Conservation (phyloP, 2,888 invertebrate species). For the Callinectes sapidus region DNA sequence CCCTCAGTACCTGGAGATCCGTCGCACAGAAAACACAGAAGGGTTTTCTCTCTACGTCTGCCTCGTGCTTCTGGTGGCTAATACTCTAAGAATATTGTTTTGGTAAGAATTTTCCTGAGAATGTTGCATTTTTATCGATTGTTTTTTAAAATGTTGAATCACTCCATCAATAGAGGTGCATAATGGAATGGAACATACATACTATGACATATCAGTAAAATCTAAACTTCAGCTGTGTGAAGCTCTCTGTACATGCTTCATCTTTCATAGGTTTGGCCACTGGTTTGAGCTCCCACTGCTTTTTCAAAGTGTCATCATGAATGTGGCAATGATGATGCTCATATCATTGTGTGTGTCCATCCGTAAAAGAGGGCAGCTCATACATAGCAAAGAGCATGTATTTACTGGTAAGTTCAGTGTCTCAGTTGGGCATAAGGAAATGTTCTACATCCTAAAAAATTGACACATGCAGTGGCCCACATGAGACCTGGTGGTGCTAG, state of each 20-base stretch:
- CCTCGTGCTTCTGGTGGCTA: constrained; percentile 94
- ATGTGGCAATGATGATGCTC: constrained; percentile 95
- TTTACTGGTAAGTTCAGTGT: constrained; percentile 84
- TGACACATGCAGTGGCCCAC: neutral
- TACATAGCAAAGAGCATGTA: constrained; percentile 84
- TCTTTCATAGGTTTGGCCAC: constrained; percentile 93
- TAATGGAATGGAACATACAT: neutral
- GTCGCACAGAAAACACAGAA: constrained; percentile 82
- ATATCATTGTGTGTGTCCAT: constrained; percentile 93
- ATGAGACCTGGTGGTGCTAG: neutral
- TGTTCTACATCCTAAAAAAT: neutral
- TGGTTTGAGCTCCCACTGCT: constrained; percentile 96
- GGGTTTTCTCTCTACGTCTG: constrained; percentile 99
- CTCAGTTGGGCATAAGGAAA: neutral
- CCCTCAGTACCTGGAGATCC: constrained; percentile 96
- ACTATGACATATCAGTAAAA: neutral
- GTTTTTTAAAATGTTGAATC: neutral
- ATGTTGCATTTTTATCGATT: neutral
- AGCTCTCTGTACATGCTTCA: constrained; percentile 20
- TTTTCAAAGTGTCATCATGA: constrained; percentile 98
- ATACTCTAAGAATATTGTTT: constrained; percentile 96
- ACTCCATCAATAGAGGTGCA: neutral
- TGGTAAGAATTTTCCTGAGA: constrained; percentile 83
- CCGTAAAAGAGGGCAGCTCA: constrained; percentile 86
- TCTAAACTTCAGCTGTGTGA: neutral